These are phyloP conservation scores for Motacilla tschutschensis DNA, from an alignment of 2,113 vertebrate genomes.

Conservation along the genomic window DNA sequence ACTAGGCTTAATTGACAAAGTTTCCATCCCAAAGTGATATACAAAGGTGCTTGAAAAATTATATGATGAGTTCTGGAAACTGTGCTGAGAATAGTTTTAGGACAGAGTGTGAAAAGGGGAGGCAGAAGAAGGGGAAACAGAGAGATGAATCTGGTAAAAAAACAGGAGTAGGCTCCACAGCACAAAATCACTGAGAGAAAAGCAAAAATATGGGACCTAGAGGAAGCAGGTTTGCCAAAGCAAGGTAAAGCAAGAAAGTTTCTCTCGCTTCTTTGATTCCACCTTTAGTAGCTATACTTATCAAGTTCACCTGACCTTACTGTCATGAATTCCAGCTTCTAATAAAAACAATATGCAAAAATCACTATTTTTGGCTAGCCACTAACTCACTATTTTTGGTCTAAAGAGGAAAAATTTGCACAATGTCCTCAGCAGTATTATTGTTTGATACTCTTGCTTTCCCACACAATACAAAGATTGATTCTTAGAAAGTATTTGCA, in stretches of 20 bases:
- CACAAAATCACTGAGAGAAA: background rate
- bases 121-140: background rate
- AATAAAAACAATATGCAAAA: background rate
- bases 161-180: background rate
- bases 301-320: background rate
- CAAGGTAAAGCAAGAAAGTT: background rate
- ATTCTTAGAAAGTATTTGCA: background rate
- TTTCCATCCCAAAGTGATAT: background rate
- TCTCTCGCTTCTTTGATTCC: background rate
- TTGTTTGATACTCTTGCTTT: background rate
- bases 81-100: background rate
- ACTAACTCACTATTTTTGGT: background rate
- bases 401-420: background rate
- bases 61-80: background rate
- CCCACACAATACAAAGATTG: background rate
- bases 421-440: rapidly evolving
- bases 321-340: background rate
- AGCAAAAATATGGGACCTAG: background rate
- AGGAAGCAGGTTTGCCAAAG: background rate
- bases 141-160: background rate
- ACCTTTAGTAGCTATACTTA: background rate
- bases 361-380: background rate
- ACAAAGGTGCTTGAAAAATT: background rate
- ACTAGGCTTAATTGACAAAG: background rate
- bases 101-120: background rate